Evolutionary conservation across 2,113 vertebrate species (phyloP).

Genomic region (Phyllostomus hastatus): DNA sequence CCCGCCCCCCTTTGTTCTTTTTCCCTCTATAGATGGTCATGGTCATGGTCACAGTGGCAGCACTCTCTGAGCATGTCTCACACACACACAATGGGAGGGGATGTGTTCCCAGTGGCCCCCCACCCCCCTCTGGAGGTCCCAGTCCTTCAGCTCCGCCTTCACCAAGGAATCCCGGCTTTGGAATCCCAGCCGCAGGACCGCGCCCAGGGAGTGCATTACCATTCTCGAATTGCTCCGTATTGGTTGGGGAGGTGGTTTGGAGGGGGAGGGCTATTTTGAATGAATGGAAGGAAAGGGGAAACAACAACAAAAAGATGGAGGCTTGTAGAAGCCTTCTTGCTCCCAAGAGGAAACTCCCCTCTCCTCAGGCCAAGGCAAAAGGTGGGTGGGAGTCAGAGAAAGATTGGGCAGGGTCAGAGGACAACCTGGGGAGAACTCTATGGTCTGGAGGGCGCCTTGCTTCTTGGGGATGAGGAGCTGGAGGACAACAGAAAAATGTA

Average conservation of each 20-base stretch:
- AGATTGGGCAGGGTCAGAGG: not conserved
- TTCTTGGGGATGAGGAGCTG: not conserved
- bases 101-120: not conserved
- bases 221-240: not conserved
- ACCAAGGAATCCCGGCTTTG: not conserved
- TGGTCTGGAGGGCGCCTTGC: not conserved
- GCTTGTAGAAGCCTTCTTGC: not conserved
- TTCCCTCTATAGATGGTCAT: not conserved
- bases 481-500: not conserved
- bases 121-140: too few relatives aligned
- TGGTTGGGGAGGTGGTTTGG: not conserved
- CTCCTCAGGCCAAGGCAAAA: not conserved
- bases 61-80: not conserved
- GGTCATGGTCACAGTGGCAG: not conserved
- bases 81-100: not conserved
- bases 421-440: not conserved
- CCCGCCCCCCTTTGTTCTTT: constrained; percentile 26
- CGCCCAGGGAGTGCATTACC: not conserved
- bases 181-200: constrained; percentile 27
- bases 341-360: not conserved
- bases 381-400: constrained; percentile 32
- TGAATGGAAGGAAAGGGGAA: not conserved
- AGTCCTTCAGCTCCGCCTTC: not conserved
- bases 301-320: not conserved
- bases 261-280: constrained; percentile 52